These are phyloP conservation scores for Dione vanillae DNA, from an alignment of 2,888 invertebrate species.

Conservation along the genomic window DNA sequence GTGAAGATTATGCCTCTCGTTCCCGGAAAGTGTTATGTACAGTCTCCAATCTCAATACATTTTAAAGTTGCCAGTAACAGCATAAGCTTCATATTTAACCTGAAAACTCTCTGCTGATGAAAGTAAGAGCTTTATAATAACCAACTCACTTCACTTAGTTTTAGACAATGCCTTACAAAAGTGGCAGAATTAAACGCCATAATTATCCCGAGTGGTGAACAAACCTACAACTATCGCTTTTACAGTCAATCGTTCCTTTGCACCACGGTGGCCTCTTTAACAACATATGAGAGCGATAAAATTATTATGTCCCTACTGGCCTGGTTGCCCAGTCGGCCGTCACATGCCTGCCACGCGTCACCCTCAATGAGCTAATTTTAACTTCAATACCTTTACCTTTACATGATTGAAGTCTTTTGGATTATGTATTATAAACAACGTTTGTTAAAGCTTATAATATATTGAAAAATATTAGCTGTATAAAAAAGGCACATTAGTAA, in stretches of 20 bases:
- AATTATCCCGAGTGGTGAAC: neutral
- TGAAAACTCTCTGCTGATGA: too few species aligned
- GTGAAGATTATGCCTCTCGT: too few species aligned
- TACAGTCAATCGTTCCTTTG: neutral
- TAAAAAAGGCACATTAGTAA: too few species aligned
- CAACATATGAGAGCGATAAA: conserved; percentile 21
- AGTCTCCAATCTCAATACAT: too few species aligned
- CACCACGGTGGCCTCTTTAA: neutral
- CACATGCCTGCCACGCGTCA: conserved; percentile 33
- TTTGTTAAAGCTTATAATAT: neutral
- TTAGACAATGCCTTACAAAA: too few species aligned
- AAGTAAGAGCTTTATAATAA: too few species aligned
- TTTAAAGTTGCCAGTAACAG: too few species aligned
- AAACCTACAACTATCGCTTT: neutral
- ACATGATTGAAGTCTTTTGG: conserved; percentile 25
- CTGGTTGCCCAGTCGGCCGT: conserved; percentile 34
- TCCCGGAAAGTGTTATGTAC: too few species aligned
- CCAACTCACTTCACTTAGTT: too few species aligned
- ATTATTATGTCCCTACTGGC: conserved; percentile 33
- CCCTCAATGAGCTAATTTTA: conserved; percentile 41
- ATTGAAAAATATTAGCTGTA: neutral
- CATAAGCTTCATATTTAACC: too few species aligned
- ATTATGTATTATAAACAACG: conserved; percentile 18
- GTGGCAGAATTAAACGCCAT: too few species aligned
- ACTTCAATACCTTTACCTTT: conserved; percentile 35